Conservation (phyloP, 2,113 vertebrate genomes). For the Eudyptes chrysolophus region DNA sequence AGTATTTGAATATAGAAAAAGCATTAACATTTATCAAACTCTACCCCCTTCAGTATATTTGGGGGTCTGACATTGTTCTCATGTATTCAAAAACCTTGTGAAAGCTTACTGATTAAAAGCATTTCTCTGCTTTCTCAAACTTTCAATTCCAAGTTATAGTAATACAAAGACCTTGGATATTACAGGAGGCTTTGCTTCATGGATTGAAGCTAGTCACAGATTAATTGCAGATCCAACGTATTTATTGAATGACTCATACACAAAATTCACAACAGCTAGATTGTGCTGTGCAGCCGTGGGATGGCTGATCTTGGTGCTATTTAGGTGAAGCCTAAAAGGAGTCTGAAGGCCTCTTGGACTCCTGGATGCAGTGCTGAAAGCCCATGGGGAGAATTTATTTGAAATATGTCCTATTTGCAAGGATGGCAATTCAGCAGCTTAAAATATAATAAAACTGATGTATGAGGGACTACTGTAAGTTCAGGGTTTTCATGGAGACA, state of each 20-base stretch:
- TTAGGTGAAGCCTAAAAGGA: not conserved
- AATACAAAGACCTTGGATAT: not conserved
- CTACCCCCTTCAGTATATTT: not conserved
- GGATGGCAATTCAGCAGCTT: not conserved
- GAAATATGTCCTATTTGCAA: not conserved
- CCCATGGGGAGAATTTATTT: not conserved
- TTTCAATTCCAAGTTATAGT: not conserved
- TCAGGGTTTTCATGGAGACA: not conserved
- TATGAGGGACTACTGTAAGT: not conserved
- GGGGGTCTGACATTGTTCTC: not conserved
- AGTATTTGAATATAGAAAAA: slow-evolving; percentile 19
- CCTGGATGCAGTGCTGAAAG: not conserved
- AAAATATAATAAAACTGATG: not conserved
- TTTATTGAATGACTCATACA: not conserved
- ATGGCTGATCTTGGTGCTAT: not conserved
- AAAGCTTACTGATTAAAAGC: not conserved
- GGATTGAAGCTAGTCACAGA: not conserved
- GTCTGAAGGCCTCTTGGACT: not conserved
- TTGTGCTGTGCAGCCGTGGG: not conserved
- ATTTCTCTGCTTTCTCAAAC: not conserved
- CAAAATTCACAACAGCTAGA: not conserved
- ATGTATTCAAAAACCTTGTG: not conserved
- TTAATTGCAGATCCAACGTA: not conserved
- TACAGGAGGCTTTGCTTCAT: not conserved
- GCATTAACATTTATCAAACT: not conserved